Evolutionary conservation across 1,140 invertebrate species (phyloP).

Genomic region (Drosophila kanapiae): DNA sequence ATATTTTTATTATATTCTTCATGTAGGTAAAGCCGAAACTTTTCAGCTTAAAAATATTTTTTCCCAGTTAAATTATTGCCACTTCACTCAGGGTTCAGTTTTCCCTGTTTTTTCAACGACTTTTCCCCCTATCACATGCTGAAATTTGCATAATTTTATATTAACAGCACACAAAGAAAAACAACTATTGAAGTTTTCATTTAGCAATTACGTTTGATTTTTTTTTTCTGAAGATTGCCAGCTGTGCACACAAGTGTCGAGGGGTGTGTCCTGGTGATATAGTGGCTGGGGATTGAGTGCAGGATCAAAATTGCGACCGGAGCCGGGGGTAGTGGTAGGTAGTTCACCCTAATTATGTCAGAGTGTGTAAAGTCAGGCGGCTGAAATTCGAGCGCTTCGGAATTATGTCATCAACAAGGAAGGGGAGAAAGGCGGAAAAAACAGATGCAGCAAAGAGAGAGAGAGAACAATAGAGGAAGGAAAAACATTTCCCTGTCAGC

Average conservation of each 20-base stretch:
- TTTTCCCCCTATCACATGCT: conserved; percentile 34
- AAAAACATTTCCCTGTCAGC: conserved; percentile 31
- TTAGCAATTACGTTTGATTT: conserved; percentile 75
- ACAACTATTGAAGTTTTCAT: conserved; percentile 63
- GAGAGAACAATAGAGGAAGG: neutral
- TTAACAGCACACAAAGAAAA: conserved; percentile 38
- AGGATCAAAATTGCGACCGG: conserved; percentile 1
- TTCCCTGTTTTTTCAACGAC: conserved; percentile 14
- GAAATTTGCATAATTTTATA: conserved; percentile 76
- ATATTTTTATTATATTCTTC: neutral
- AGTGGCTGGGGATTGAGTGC: neutral
- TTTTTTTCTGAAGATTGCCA: conserved; percentile 53
- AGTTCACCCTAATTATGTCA: conserved; percentile 73
- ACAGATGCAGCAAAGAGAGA: neutral
- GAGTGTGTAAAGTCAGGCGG: conserved; percentile 65
- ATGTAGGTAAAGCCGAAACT: no score
- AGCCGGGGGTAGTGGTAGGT: conserved; percentile 11
- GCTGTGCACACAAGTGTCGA: conserved; percentile 72
- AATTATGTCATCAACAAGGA: conserved; percentile 58
- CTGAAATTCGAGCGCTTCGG: conserved; percentile 58
- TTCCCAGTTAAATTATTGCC: neutral
- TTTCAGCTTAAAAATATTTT: neutral
- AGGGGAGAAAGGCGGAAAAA: conserved; percentile 19
- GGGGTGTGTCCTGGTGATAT: conserved; percentile 53
- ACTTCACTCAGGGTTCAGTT: neutral